A percentile compares a stretch with the other conserved stretches of the same genome.
phyloP scores from a whole-genome alignment of 1,140 invertebrate genomes.

The Vanessa atalanta region DNA sequence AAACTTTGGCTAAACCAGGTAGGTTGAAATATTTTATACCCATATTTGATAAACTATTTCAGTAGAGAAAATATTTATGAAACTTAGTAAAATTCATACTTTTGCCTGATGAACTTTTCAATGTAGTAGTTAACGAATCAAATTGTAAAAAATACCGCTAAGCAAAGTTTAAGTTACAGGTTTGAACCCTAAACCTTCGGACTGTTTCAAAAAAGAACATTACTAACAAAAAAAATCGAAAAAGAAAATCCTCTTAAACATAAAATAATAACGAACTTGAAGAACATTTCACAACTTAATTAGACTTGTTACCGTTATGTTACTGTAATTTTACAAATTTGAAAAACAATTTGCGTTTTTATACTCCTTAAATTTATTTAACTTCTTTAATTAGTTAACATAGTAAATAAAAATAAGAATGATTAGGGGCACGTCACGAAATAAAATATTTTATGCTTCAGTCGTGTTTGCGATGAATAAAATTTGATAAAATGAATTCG shows the following conservation, averaged over 20 bases:
- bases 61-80: too few species aligned
- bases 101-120: too few species aligned
- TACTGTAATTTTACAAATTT: constrained; percentile 1
- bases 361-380: neutral
- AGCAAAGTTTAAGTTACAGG: too few species aligned
- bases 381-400: constrained; percentile 10
- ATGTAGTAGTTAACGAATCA: neutral
- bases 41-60: too few species aligned
- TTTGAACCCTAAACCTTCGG: too few species aligned
- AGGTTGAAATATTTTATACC: constrained; percentile 46
- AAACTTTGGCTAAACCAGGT: constrained; percentile 86
- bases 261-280: constrained; percentile 1
- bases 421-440: constrained; percentile 15
- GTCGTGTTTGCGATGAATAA: constrained; percentile 32
- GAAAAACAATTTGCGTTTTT: neutral
- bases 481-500: constrained; percentile 37
- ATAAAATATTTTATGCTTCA: constrained; percentile 20
- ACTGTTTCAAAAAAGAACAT: too few species aligned
- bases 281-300: constrained; percentile 1
- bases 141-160: neutral
- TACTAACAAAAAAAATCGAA: too few species aligned
- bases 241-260: neutral
- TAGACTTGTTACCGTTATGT: constrained; percentile 2
- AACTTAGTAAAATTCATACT: too few species aligned
- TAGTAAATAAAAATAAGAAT: constrained; percentile 13